These are phyloP conservation scores for Hypomesus transpacificus DNA, from an alignment of 2,113 vertebrate genomes.

Conservation along the genomic window DNA sequence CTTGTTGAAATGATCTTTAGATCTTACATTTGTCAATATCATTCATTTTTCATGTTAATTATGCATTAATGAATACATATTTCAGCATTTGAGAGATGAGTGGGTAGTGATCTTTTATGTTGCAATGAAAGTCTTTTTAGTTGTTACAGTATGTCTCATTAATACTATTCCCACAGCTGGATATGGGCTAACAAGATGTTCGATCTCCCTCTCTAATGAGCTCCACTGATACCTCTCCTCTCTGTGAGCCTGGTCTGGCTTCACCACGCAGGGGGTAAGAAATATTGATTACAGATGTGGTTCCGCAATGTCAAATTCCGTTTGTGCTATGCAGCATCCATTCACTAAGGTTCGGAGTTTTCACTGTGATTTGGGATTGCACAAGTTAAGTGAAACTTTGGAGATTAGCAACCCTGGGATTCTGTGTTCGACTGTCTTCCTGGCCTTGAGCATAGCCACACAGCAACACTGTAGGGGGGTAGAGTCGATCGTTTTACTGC, in stretches of 20 bases:
- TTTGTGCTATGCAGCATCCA: conserved; percentile 59
- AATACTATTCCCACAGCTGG: conserved; percentile 62
- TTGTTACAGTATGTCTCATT: conserved; percentile 61
- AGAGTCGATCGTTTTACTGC: conserved; percentile 25
- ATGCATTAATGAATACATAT: conserved; percentile 61
- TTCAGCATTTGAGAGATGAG: conserved; percentile 59
- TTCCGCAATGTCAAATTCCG: conserved; percentile 71
- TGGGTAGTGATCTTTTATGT: conserved; percentile 54
- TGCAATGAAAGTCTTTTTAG: conserved; percentile 53
- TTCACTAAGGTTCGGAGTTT: conserved; percentile 44
- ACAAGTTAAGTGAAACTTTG: conserved; percentile 25
- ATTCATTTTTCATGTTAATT: conserved; percentile 55
- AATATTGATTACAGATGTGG: conserved; percentile 58
- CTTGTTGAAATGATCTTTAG: conserved; percentile 38
- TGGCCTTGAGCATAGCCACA: conserved; percentile 29
- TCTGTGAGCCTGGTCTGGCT: conserved; percentile 40
- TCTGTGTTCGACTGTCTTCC: conserved; percentile 13
- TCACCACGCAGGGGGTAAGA: conserved; percentile 46
- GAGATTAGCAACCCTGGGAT: conserved; percentile 12
- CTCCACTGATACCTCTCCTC: conserved; percentile 60
- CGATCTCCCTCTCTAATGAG: conserved; percentile 59
- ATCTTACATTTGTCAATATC: conserved; percentile 35
- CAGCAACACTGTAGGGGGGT: conserved; percentile 6
- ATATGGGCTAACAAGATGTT: conserved; percentile 61
- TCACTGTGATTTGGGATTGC: conserved; percentile 38